Evolutionary conservation across 2,113 vertebrate species (phyloP).

Genomic region (Nibea coibor): DNA sequence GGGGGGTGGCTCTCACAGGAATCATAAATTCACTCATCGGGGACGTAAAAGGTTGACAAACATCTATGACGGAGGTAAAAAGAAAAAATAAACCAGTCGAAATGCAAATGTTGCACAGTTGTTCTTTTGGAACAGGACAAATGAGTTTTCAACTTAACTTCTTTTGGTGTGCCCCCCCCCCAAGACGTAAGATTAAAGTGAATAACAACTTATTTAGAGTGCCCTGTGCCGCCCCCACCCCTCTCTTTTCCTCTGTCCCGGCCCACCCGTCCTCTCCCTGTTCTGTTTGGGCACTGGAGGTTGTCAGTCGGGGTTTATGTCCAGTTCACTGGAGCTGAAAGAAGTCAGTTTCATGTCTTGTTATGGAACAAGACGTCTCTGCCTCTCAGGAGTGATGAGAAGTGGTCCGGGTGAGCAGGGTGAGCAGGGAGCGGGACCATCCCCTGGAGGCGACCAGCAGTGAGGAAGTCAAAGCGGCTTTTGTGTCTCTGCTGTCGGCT

Average conservation of each 20-base stretch:
- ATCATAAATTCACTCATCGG: conserved; percentile 87
- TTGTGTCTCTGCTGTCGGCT: conserved; percentile 83
- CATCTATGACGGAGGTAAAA: conserved; percentile 83
- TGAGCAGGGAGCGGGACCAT: conserved; percentile 70
- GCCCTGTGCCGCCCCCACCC: conserved; percentile 69
- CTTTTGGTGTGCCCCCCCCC: conserved; percentile 3
- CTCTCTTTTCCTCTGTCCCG: conserved; percentile 62
- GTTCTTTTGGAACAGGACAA: not conserved
- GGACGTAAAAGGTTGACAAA: conserved; percentile 83
- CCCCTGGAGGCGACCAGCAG: conserved; percentile 81
- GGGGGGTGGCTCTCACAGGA: conserved; percentile 88
- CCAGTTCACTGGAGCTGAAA: conserved; percentile 89
- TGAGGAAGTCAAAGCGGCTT: conserved; percentile 87
- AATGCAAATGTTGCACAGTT: conserved; percentile 33
- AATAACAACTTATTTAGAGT: conserved; percentile 80
- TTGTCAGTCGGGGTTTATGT: conserved; percentile 85
- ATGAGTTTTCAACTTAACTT: conserved; percentile 5
- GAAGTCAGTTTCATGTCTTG: conserved; percentile 88
- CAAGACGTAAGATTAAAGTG: conserved; percentile 51
- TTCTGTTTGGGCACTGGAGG: conserved; percentile 83
- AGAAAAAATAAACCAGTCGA: conserved; percentile 43
- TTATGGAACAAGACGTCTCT: conserved; percentile 87
- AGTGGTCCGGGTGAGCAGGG: conserved; percentile 73
- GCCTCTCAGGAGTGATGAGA: conserved; percentile 79
- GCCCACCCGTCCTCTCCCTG: conserved; percentile 77